Evolutionary conservation across 1,140 invertebrate species (phyloP), one percentile per base, ranked within the genome.

Genomic region (Drosophila guanche): DNA sequence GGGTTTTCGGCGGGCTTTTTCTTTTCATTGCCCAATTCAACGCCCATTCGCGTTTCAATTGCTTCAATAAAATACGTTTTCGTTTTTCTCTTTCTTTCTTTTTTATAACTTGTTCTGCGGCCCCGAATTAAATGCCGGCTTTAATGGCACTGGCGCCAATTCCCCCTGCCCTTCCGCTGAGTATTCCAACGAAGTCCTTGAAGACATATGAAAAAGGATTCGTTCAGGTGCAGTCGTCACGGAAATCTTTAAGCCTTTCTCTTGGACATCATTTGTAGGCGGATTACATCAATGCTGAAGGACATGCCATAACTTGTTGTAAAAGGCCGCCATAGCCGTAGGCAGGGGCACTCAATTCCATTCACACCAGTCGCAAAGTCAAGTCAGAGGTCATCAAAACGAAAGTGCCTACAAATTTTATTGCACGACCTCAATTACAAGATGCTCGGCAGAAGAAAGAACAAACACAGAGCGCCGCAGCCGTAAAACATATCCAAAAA

Each of bases 11-110:
- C 42, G 52, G 52, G 40, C n/a, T 33, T 52, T 66, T 67, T 54
- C 62, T 53, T 81, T 88, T 88, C 70, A 86, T 86, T 81, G 85
- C 81, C 69, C 74, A 86, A 86, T 86, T 86, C 83, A 76, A 86
- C 83, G 83, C 83, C 83, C 83, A 88, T 88, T 83, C 78, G 78
- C 83, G 68, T 72, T 88, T 88, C 83, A 88, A 88, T 88, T 88
- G 83, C 78, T 33, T 46, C 83, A 83, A 88, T 88, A 88, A 88
- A 88, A 89, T 72, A 62, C 73, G 75, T 62, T 68, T 20, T 20
- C 16, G 16, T 1, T 20, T 20, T 20, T 20, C 16, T 20, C 16
- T 20, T 20, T 20, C 16, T 20, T 20, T 20, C n/a, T n/a, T 86
- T 86, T 86, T 88, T 58, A 78, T 59, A 67, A 53, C 41, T 43